Base-by-base conservation (phyloP, 2,888 invertebrate genomes). In the Drosophila kuntzei region DNA sequence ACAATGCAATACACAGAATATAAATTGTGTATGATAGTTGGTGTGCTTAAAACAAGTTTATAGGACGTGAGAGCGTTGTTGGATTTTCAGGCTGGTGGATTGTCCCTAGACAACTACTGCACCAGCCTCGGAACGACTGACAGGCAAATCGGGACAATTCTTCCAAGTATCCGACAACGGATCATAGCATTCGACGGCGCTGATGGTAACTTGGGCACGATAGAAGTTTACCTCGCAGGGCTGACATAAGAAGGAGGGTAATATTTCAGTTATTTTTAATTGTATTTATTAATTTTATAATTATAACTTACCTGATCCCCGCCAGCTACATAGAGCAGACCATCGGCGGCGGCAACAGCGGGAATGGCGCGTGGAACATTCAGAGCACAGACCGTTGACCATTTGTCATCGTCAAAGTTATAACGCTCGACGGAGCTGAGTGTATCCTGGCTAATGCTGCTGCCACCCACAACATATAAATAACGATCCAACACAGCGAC, bases 381-480 rank as follows among this genome's bases (percentile, higher is more conserved):
- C 94, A 97, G 94, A 32, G 95, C 93, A 37, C 95, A 94, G 49
- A 97, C 95, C 59, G 94, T 95, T 69, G 94, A 94, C 98, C 98
- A 98, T 87, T 94, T 94, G 55, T 92, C 91, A 27, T 92, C 92
- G 74, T 92, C 92, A 58, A 92, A 92, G 66, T 90, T 92, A 63
- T 92, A 92, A 95, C 93, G 96, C 94, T 92, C 96, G 8, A 98
- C 98, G 3, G 96, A 96, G 77, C 95, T 94, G 41, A 98, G 94
- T 58, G 97, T 96, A 86, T 95, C 95, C 72, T 95, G 94, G 67
- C 95, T 94, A 79, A 96, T 96, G 90, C 96, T 96, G 90, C 96
- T 97, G 3, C 98, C 98, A 16, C 98, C 98, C 47, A 98, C 96
- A 57, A 97, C 95, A 92, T 98, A 98, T 51, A 98, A 94, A 89